Base-by-base conservation (phyloP, 2,113 vertebrate species). In the Toxotes chatareus region DNA sequence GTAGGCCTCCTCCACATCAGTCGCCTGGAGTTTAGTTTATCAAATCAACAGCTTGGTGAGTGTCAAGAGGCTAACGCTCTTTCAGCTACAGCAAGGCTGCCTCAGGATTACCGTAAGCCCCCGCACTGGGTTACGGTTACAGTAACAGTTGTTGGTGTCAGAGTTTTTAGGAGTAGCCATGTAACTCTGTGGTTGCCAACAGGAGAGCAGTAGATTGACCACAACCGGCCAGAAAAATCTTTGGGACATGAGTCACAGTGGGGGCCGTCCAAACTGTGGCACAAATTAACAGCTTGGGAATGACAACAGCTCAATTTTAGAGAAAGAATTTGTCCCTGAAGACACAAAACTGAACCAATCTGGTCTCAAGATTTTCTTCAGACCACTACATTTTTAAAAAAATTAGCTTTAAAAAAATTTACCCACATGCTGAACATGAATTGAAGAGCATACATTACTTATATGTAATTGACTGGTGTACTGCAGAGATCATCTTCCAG, bases 241-340 rank as follows among this genome's bases (percentile, higher is more conserved):
- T 80, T 85, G 40, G 63, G 82, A 80, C 62, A 76, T 91, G 91
- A 94, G 84, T 94, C 93, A 94, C 60, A 62, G 56, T 34, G n/a
- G 23, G 61, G 76, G 68, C 78, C 19, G 68, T 87, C 77, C 71
- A 79, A 77, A 80, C 84, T 63, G 76, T 57, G 82, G 77, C 73
- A 80, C 81, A 70, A 73, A 89, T 88, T 84, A 85, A 88, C 89
- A 90, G 83, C 53, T 75, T 44, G 70, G 70, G 36, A 74, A 77
- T 21, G 62, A 73, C 63, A 53, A 38, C 46, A 70, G 65, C 34
- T 56, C 6, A 64, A 76, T 75, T 73, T 19, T 62, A 44, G 19
- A 42, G 61, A 70, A 65, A 79, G 5, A 44, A 21, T 67, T 34
- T 0, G 67, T 42, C 38, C 23, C 68, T 56, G 47, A 55, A 31